Evolutionary conservation across 2,113 vertebrate species (phyloP).

Genomic region (Gallinago paraguaiae): DNA sequence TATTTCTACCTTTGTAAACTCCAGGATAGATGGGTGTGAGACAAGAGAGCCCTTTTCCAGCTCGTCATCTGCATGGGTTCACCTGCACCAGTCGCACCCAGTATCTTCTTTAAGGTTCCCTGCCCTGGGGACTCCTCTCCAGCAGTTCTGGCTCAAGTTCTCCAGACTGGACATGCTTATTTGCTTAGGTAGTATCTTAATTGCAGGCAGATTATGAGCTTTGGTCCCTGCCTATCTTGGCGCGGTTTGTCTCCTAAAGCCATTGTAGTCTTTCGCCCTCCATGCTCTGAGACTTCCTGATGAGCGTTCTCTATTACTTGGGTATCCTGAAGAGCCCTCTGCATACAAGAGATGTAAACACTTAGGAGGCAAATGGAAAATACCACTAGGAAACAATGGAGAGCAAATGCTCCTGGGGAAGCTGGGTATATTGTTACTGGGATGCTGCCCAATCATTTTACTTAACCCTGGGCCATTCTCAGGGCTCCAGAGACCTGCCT

Average conservation of each 20-base stretch:
- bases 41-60: background rate
- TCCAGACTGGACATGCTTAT: background rate
- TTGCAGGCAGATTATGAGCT: background rate
- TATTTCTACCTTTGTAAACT: too few species aligned
- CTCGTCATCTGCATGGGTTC: background rate
- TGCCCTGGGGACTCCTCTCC: background rate
- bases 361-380: constrained; percentile 19
- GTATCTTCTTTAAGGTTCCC: background rate
- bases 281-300: background rate
- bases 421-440: constrained; percentile 10
- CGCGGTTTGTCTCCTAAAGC: background rate
- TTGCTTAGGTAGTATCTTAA: background rate
- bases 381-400: background rate
- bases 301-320: background rate
- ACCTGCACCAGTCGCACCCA: background rate
- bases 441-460: background rate
- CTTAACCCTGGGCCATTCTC: background rate
- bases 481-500: background rate
- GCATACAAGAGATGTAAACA: background rate
- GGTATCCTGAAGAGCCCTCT: background rate
- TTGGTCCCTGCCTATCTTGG: background rate
- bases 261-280: background rate
- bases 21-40: background rate
- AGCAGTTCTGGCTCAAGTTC: background rate
- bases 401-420: background rate